Evolutionary conservation across 2,113 vertebrate species (phyloP).

Genomic region (Centrocercus urophasianus): DNA sequence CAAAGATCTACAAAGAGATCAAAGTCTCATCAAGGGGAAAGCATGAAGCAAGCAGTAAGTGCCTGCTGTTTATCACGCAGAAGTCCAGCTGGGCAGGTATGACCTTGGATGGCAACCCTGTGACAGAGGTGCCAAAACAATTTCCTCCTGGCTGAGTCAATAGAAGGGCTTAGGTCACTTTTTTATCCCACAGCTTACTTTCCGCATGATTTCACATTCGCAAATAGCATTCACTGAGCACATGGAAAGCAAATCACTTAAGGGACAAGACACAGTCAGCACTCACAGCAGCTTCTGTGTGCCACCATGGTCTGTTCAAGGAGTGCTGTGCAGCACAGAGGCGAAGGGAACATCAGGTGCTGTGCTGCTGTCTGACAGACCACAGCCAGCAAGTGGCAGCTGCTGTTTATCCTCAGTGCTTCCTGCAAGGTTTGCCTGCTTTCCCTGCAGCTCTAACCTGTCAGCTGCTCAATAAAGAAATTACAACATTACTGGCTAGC

Average conservation of each 20-base stretch:
- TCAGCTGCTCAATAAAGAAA: background rate
- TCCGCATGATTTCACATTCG: background rate
- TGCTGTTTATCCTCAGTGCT: background rate
- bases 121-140: background rate
- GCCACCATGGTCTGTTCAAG: background rate
- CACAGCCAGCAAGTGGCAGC: background rate
- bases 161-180: background rate
- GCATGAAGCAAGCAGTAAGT: accelerated
- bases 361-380: background rate
- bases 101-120: background rate
- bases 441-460: background rate
- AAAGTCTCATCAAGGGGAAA: background rate
- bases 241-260: background rate
- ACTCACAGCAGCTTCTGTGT: background rate
- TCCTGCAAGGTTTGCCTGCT: background rate
- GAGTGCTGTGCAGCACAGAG: background rate
- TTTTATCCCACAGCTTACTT: background rate
- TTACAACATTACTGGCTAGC: background rate
- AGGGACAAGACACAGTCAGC: background rate
- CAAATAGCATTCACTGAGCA: background rate
- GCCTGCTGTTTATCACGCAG: background rate
- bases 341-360: background rate
- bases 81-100: background rate
- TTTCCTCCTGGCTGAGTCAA: background rate
- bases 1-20: background rate